phyloP scores from a whole-genome alignment of 2,797 vertebrate species.

The Aulostomus chinensis region DNA sequence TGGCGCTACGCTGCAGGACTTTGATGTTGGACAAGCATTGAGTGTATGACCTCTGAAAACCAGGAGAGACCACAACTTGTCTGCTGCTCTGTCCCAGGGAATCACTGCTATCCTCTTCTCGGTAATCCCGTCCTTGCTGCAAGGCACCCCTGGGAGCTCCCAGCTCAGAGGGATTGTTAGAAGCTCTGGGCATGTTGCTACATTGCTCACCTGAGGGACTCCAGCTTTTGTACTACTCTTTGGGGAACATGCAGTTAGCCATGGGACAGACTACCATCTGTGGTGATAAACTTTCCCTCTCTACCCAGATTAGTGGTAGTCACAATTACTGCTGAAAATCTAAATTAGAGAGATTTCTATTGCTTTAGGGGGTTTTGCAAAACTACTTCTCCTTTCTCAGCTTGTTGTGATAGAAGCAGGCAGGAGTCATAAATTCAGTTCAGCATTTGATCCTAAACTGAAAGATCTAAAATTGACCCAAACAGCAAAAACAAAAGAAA shows the following conservation, averaged over 20 bases:
- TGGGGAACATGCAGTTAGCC: slow-evolving; percentile 12
- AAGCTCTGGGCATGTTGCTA: slow-evolving; percentile 2
- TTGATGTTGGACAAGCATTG: neutral
- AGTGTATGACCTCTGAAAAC: neutral
- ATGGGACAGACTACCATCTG: slow-evolving; percentile 14
- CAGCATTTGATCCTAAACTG: no score
- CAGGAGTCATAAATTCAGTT: no score
- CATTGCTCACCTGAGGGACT: slow-evolving; percentile 14
- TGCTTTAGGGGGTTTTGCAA: no score
- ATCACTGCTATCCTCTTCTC: neutral
- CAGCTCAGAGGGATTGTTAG: slow-evolving; percentile 11
- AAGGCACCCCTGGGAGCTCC: slow-evolving; percentile 3
- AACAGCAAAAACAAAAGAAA: no score
- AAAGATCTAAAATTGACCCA: no score
- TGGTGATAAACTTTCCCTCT: slow-evolving; percentile 6
- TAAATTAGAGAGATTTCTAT: no score
- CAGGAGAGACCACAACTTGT: neutral
- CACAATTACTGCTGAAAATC: no score
- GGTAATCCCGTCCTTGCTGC: no score
- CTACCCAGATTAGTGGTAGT: no score
- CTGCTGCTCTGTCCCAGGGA: neutral
- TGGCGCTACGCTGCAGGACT: neutral
- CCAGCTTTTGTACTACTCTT: slow-evolving; percentile 6
- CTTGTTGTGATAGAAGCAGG: no score
- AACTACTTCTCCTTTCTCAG: no score